Percentiles rank a stretch among this genome's conserved stretches.
Evolutionary conservation across 2,113 vertebrate species (phyloP).

Genomic region (Lepus europaeus): DNA sequence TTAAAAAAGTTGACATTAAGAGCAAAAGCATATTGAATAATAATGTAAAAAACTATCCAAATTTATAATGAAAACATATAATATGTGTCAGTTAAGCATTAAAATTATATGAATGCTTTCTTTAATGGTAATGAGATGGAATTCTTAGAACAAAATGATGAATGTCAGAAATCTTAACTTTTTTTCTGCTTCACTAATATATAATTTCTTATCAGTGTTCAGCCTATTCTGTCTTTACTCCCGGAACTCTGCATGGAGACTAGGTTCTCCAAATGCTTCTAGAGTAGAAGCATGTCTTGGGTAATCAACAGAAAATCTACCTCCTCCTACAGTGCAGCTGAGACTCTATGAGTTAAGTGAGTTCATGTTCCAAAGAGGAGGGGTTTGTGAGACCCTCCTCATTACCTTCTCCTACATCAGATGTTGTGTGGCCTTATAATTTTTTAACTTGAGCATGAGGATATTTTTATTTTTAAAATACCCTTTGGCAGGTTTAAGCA

Average conservation of each 20-base stretch:
- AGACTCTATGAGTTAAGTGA: neutral
- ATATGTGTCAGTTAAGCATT: neutral
- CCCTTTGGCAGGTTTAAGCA: neutral
- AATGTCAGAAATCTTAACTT: neutral
- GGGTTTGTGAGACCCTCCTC: neutral
- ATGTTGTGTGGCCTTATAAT: neutral
- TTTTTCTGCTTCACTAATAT: neutral
- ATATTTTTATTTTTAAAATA: neutral
- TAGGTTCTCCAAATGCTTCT: neutral
- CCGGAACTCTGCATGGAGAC: neutral
- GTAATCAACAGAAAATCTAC: neutral
- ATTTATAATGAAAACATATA: neutral
- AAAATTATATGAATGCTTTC: neutral
- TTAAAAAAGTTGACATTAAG: neutral
- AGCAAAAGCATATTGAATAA: constrained; percentile 4
- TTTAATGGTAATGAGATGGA: neutral
- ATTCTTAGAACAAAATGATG: neutral
- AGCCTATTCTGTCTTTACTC: neutral
- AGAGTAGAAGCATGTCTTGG: neutral
- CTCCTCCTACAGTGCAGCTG: neutral
- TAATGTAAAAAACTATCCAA: neutral
- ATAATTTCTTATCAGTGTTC: neutral
- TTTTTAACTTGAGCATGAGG: neutral
- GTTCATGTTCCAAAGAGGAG: neutral
- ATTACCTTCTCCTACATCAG: neutral